Conservation (phyloP, 2,797 vertebrate species). For the Cyclura pinguis region DNA sequence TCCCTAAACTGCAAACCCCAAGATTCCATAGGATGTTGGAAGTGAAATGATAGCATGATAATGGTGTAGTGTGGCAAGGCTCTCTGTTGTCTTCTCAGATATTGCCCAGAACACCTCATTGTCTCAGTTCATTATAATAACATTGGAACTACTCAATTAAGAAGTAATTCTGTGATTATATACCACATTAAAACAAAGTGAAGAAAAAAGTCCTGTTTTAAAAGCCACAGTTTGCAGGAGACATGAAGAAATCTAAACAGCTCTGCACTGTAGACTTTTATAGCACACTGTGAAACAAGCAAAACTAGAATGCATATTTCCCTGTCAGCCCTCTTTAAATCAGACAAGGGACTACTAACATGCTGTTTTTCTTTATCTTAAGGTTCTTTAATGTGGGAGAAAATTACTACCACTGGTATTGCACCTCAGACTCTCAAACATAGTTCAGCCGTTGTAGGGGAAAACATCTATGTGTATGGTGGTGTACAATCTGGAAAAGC, state of each 20-base stretch:
- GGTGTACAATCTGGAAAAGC: slow-evolving; percentile 12
- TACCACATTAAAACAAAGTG: neutral
- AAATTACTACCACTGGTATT: slow-evolving; percentile 37
- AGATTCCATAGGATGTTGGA: too few species aligned
- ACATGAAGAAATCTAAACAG: neutral
- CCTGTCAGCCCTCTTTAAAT: neutral
- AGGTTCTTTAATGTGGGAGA: slow-evolving; percentile 44
- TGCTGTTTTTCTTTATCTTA: neutral
- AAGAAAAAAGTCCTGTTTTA: neutral
- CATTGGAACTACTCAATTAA: neutral
- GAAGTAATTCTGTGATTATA: neutral
- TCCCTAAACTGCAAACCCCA: too few species aligned
- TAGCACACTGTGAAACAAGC: neutral
- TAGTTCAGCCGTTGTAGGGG: slow-evolving; percentile 25
- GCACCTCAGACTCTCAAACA: slow-evolving; percentile 25
- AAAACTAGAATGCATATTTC: slow-evolving; percentile 4
- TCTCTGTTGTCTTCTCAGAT: neutral
- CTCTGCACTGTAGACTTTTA: neutral
- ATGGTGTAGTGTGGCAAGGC: too few species aligned
- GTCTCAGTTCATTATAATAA: neutral
- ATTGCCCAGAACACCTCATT: neutral
- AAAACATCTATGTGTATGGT: slow-evolving; percentile 46
- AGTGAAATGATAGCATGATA: too few species aligned
- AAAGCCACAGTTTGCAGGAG: neutral
- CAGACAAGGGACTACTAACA: neutral